Base-by-base conservation (phyloP, 1,140 invertebrate genomes). In the Zaprionus tsacasi region DNA sequence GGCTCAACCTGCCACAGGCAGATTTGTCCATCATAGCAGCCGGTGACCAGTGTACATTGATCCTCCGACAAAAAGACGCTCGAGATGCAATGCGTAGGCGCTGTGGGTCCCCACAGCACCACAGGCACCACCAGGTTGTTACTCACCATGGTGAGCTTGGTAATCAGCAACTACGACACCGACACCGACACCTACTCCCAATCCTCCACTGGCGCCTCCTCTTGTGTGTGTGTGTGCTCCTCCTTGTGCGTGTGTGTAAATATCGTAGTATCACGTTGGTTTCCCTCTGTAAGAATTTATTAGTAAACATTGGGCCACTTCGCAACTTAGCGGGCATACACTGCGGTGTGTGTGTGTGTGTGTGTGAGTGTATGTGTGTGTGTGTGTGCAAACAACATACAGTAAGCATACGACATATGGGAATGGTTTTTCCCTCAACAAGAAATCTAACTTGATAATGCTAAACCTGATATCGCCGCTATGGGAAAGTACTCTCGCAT, bases 1-100 rank as follows among this genome's bases (percentile, higher is more conserved):
- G 96, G 96, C 79, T 97, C 95, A 17, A 99, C 96, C 93, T 98
- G 94, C 99, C 99, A 99, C 17, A 99, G 94, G 92, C 98, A 98
- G 85, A 99, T 98, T 93, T 99, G 98, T 27, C 99, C 99, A 94
- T 99, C 99, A 89, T 99, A 97, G 92, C 98, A 99, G 38, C 99
- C 99, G 25, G 99, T 99, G 2, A 99, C 96, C 64, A 99, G 94
- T 17, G 97, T 98, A 91, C 95, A 96, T 91, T 98, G 97, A 94
- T 99, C 98, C 66, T 96, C 95, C 5, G 98, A 98, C 57, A 99
- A 94, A 88, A 97, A 96, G 67, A 99, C 95, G 70, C 97, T 97
- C 3, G 98, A 99, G 69, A 99, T 98, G 93, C 98, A 98, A 93
- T 99, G 99, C 8, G 98, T 98, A 11, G 99, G 99, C 17, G 98